phyloP scores from a whole-genome alignment of 1,140 invertebrate species.

The Lamellibrachia luymesi region DNA sequence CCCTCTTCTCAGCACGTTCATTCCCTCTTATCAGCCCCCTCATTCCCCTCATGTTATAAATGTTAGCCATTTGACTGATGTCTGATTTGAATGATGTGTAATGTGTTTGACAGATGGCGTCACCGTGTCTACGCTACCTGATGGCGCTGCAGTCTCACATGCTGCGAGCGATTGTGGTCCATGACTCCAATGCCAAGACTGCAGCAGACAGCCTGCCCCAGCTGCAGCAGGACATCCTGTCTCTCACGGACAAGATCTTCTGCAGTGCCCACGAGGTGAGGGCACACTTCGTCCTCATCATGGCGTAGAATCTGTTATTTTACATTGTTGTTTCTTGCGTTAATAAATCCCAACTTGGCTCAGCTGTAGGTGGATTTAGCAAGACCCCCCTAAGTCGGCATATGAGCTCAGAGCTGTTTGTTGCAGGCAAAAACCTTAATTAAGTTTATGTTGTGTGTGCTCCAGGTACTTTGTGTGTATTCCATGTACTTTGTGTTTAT shows the following conservation, averaged over 20 bases:
- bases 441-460: not conserved
- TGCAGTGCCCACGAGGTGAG: slow-evolving; percentile 31
- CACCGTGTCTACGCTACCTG: slow-evolving; percentile 49
- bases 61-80: no score
- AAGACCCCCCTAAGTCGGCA: no score
- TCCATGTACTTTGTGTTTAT: not conserved
- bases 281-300: not conserved
- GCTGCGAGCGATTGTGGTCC: slow-evolving; percentile 43
- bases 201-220: slow-evolving; percentile 30
- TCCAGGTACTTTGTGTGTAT: not conserved
- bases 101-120: slow-evolving; percentile 40
- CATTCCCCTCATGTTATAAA: no score
- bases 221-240: slow-evolving; percentile 37
- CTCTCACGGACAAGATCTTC: slow-evolving; percentile 43
- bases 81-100: no score
- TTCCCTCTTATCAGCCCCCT: no score
- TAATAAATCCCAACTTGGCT: not conserved
- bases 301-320: not conserved
- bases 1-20: not conserved
- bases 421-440: not conserved
- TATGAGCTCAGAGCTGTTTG: not conserved
- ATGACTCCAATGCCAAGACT: not conserved
- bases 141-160: slow-evolving; percentile 49
- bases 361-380: not conserved
- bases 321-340: not conserved